These are phyloP conservation scores for Ophioninae sp. DNA, from an alignment of 2,888 invertebrate species.

Conservation along the genomic window DNA sequence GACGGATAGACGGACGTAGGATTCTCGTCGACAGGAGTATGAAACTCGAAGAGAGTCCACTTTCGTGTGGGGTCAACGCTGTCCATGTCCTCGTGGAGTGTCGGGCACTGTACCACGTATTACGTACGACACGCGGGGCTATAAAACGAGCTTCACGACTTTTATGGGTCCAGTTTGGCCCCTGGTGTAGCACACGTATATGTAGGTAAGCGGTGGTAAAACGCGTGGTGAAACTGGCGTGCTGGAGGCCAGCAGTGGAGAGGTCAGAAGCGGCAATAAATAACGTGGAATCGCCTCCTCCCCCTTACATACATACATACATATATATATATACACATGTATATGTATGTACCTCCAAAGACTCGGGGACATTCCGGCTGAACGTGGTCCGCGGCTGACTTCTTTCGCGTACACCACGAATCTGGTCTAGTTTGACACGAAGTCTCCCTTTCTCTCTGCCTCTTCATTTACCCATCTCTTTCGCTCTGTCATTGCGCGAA, in stretches of 20 bases:
- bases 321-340: slow-evolving; percentile 64
- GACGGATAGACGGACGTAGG: slow-evolving; percentile 12
- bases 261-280: slow-evolving; percentile 75
- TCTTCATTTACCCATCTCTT: slow-evolving; percentile 4
- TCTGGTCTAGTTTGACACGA: slow-evolving; percentile 71
- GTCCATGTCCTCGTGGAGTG: slow-evolving; percentile 45
- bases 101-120: slow-evolving; percentile 49
- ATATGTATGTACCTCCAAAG: slow-evolving; percentile 69
- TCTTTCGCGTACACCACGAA: slow-evolving; percentile 65
- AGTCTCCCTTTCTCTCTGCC: slow-evolving; percentile 19
- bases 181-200: slow-evolving; percentile 46
- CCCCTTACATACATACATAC: slow-evolving; percentile 53
- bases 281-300: slow-evolving; percentile 74
- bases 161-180: slow-evolving; percentile 63
- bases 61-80: slow-evolving; percentile 59
- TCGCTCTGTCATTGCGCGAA: slow-evolving; percentile 66
- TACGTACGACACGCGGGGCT: slow-evolving; percentile 56
- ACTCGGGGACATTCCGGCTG: slow-evolving; percentile 72
- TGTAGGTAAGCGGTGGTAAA: slow-evolving; percentile 66
- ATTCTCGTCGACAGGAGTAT: slow-evolving; percentile 47
- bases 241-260: slow-evolving; percentile 74
- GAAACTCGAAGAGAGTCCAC: slow-evolving; percentile 58
- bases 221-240: slow-evolving; percentile 75
- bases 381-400: slow-evolving; percentile 64
- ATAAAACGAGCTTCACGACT: slow-evolving; percentile 63